Evolutionary conservation across 2,888 invertebrate species (phyloP).

Genomic region (Rhamphomyia laevipes): DNA sequence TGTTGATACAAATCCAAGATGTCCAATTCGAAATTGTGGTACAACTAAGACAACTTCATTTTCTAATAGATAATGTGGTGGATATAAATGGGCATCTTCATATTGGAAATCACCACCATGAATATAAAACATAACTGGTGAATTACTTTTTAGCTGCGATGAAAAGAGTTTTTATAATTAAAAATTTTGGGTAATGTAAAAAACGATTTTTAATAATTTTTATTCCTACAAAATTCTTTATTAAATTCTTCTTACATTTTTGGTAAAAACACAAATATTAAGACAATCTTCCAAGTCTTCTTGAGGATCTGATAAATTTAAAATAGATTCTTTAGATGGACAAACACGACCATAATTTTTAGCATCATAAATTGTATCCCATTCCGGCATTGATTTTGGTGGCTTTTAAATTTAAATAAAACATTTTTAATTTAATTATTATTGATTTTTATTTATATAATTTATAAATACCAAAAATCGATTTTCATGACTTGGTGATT

Average conservation of each 20-base stretch:
- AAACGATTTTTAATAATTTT: too few relatives aligned
- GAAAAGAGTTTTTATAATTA: background rate
- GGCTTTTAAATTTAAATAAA: conserved; percentile 18
- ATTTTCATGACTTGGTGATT: conserved; percentile 25
- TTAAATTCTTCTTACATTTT: conserved; percentile 23
- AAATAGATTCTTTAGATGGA: conserved; percentile 25
- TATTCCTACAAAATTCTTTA: background rate
- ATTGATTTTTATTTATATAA: too few relatives aligned
- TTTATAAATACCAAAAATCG: conserved; percentile 28
- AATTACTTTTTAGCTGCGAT: conserved; percentile 21
- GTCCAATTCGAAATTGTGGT: conserved; percentile 34
- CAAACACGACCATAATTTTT: conserved; percentile 28
- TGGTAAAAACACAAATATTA: conserved; percentile 32
- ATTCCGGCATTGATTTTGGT: conserved; percentile 26
- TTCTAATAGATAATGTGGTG: conserved; percentile 26
- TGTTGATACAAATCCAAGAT: conserved; percentile 36
- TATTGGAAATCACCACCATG: conserved; percentile 24
- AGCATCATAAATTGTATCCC: conserved; percentile 25
- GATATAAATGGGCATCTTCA: conserved; percentile 25
- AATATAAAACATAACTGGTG: conserved; percentile 25
- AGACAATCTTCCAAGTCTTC: conserved; percentile 33
- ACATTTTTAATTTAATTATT: background rate
- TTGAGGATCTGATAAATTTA: conserved; percentile 15
- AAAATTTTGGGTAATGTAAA: conserved; percentile 2
- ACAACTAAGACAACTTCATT: conserved; percentile 32